Evolutionary conservation across 1,140 invertebrate species (phyloP).

Genomic region (Pentalonia nigronervosa): DNA sequence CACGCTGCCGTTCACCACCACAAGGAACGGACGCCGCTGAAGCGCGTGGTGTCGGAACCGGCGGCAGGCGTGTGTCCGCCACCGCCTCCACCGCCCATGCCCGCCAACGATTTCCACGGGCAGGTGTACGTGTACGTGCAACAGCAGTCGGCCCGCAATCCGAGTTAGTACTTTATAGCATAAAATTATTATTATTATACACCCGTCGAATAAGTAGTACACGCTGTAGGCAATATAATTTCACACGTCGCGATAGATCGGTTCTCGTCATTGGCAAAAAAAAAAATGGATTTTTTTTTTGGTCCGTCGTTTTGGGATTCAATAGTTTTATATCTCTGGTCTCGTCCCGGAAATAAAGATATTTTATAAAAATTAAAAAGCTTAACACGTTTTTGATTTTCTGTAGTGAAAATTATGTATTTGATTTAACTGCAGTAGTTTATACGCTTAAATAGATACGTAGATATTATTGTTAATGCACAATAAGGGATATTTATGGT

Average conservation of each 20-base stretch:
- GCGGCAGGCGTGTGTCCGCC: constrained; percentile 62
- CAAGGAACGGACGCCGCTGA: constrained; percentile 62
- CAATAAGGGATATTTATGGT: neutral
- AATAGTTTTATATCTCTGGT: neutral
- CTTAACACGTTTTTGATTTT: neutral
- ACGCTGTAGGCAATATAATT: neutral
- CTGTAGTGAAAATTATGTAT: neutral
- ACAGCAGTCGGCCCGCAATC: neutral
- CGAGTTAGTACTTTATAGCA: neutral
- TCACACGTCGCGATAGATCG: neutral
- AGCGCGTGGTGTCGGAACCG: constrained; percentile 67
- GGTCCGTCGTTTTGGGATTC: neutral
- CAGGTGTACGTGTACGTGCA: constrained; percentile 15
- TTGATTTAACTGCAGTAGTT: neutral
- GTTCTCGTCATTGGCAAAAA: neutral
- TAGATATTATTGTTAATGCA: neutral
- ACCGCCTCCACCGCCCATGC: constrained; percentile 63
- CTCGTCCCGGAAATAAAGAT: neutral
- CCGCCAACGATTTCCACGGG: neutral
- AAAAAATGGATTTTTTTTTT: neutral
- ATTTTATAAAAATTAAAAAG: neutral
- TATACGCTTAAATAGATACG: neutral
- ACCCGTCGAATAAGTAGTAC: neutral
- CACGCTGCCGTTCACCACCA: constrained; percentile 61
- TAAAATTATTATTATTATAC: neutral